Base-by-base conservation (phyloP, 2,113 vertebrate genomes). In the Monopterus albus region DNA sequence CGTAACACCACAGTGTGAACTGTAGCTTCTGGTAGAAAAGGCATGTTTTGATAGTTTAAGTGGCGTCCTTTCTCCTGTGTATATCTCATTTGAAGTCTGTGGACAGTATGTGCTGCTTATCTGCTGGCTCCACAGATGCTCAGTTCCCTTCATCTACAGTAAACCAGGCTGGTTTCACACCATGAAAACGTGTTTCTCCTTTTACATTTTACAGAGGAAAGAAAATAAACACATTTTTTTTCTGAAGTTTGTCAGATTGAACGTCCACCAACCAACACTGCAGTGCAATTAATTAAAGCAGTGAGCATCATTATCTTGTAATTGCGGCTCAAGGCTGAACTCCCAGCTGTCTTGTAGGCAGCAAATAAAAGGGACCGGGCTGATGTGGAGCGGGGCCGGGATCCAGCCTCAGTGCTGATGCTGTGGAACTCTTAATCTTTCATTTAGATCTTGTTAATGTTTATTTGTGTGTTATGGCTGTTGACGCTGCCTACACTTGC, bases 391-490 rank as follows among this genome's bases (percentile, higher is more conserved):
- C 42, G 1, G 9, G 57, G 2, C 40, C 10, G 9, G 52, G 35
- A 62, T 69, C 66, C 62, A 63, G 33, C 13, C 53, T 39, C 65
- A 0, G 13, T 1, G 2, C 0, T 3, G 3, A 47, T 13, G 18
- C 47, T 9, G 0, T 20, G 12, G 20, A 46, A 50, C 57, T 71
- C 66, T 46, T 63, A 69, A 82, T 86, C 72, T 79, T 57, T 75
- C 46, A 71, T 87, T 72, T 71, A 57, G 43, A 79, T 72, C 76
- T 74, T 7, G 68, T 83, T 86, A 72, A 84, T 74, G 79, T 80
- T 42, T 25, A 10, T 42, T 29, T 72, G 50, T 63, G 67, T 31
- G 75, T 72, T 62, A 45, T 35, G 29, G 58, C 23, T 71, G 56
- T 79, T 63, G 61, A 43, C 36, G 36, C 36, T 49, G 60, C 60